phyloP scores from a whole-genome alignment of 35 echinoderm and acorn worm genomes.

The Stichopus chloronotus region DNA sequence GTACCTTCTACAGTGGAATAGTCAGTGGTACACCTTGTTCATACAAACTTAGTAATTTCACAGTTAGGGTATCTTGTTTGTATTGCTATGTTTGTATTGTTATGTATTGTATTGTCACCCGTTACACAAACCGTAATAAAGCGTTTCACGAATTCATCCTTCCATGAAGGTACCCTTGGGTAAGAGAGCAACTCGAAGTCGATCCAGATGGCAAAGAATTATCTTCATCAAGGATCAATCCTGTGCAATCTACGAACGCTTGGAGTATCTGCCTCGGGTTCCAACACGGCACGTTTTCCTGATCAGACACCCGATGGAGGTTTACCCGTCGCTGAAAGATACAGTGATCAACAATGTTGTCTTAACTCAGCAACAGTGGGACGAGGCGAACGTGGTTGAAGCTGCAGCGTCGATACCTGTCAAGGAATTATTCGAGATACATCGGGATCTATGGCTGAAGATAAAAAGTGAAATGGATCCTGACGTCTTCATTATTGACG shows the following conservation, averaged over 20 bases:
- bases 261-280: background rate
- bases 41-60: too few relatives aligned
- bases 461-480: background rate
- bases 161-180: background rate
- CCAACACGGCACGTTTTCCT: conserved; percentile 20
- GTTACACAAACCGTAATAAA: too few relatives aligned
- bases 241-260: background rate
- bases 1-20: too few relatives aligned
- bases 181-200: background rate
- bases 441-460: background rate
- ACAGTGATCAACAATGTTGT: background rate
- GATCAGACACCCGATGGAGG: conserved; percentile 23
- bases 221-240: conserved; percentile 29
- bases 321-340: background rate
- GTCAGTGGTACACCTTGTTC: too few relatives aligned
- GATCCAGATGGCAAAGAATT: background rate
- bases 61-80: too few relatives aligned
- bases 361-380: background rate
- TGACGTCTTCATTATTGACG: conserved; percentile 7
- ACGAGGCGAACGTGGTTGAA: background rate
- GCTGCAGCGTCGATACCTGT: background rate
- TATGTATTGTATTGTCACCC: too few relatives aligned
- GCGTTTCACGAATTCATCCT: too few relatives aligned
- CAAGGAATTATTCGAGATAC: conserved; percentile 3
- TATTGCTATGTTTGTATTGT: too few relatives aligned